Base-by-base conservation (phyloP, 2,113 vertebrate species). In the Notarius quadriscutis region DNA sequence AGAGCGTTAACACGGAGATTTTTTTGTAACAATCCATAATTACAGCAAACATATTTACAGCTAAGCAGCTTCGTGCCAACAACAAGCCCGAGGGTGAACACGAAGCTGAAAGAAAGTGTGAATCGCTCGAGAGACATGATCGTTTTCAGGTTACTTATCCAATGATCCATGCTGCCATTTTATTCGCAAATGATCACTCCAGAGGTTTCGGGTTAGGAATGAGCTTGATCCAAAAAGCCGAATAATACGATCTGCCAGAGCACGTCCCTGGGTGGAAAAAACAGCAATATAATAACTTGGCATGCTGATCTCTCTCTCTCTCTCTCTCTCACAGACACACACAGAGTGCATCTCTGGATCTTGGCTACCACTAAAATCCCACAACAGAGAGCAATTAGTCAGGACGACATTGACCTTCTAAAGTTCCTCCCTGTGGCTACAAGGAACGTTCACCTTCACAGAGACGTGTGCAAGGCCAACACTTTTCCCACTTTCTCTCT, bases 341-440 rank as follows among this genome's bases (percentile, higher is more conserved):
- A 22, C 20, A 25, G 0, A 7, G 53, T 74, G 81, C 69, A 84
- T 78, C 55, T 88, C 81, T 83, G 75, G 82, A 77, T 86, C 65
- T 88, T 84, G 90, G 90, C 88, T 83, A 85, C 77, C 22, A 1
- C 69, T 58, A 55, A 88, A 83, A 72, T 89, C 88, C 82, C 88
- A 72, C n/a, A 51, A 58, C 81, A 85, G 85, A 72, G 78, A 83
- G 81, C 84, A 88, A 89, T 91, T 89, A 89, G 90, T 88, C 78
- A 87, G 85, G 79, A 88, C 34, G 87, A 88, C 71, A 53, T 86
- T 88, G 83, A 88, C 90, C 86, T 91, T 86, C 84, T 81, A 87
- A 88, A 88, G 84, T 84, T 86, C 83, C 83, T 80, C 84, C 89
- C 84, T 55, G 87, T 84, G 89, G 87, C 87, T 65, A 88, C 41